Percentiles rank a stretch among this genome's conserved stretches.
phyloP scores from a whole-genome alignment of 2,113 vertebrate genomes.

The Oxygymnocypris stewartii region DNA sequence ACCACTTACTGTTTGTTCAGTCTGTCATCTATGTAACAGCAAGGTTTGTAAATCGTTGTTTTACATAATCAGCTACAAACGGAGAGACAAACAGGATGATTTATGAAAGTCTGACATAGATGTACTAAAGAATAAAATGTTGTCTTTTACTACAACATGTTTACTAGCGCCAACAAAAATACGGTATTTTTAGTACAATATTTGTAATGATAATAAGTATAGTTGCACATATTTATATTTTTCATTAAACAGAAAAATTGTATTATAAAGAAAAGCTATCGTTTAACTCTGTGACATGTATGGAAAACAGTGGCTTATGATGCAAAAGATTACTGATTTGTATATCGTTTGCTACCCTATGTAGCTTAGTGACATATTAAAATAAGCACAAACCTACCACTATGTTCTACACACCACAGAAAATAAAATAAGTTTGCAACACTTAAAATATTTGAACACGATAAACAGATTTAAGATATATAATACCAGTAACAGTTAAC shows the following conservation, averaged over 20 bases:
- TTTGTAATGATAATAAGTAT: neutral
- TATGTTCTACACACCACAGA: neutral
- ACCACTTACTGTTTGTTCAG: conserved; percentile 4
- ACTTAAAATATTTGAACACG: neutral
- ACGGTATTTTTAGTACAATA: neutral
- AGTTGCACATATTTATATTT: neutral
- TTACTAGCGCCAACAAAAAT: neutral
- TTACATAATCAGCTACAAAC: neutral
- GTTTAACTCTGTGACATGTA: neutral
- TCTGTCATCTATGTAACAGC: neutral
- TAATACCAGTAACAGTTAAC: neutral
- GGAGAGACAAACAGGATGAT: neutral
- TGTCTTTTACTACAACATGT: neutral
- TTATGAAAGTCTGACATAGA: neutral
- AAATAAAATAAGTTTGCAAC: neutral
- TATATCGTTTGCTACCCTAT: neutral
- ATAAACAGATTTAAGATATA: neutral
- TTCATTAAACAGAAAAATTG: neutral
- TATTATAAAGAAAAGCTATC: neutral
- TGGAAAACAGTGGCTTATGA: neutral
- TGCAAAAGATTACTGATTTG: conserved; percentile 27
- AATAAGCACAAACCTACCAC: neutral
- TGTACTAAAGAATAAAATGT: neutral
- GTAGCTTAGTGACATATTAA: neutral
- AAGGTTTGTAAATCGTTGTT: neutral